Base-by-base conservation (phyloP, 2,113 vertebrate genomes). In the Pachyramphus minor region DNA sequence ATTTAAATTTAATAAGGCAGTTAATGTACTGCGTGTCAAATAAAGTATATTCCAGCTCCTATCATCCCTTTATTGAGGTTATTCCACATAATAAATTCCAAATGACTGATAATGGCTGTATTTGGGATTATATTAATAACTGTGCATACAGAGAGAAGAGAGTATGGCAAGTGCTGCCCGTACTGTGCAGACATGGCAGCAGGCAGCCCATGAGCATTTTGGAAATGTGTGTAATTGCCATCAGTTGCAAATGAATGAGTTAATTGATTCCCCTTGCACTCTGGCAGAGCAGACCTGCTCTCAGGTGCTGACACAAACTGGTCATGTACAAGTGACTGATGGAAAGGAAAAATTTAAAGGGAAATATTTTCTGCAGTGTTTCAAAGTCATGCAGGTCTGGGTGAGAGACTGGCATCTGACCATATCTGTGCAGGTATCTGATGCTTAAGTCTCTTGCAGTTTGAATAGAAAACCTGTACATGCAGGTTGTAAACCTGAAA, bases 1-100 rank as follows among this genome's bases (percentile, higher is more conserved):
- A 92, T 62, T 93, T 47, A 62, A 49, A 71, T 85, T 94, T 82
- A 85, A 92, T 85, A 90, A 78, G 66, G 79, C 69, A 75, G 69
- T 53, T 82, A 74, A 90, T 78, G 59, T 56, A 39, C 55, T 66
- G 31, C n/a, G n/a, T 25, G 56, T 78, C 78, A 74, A 82, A 81
- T 62, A n/a, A 94, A 94, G 66, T 19, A 42, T 33, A 66, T 49
- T 35, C 71, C 60, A 47, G 60, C 55, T 86, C 79, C 71, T 56
- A 44, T 78, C 60, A 74, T 52, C 56, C 75, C 21, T 84, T 90
- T 82, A 47, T 11, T 67, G 75, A 94, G 79, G 62, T 67, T 74
- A 27, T 20, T 60, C 20, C 41, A 55, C 27, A 7, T 68, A 84
- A 92, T 75, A 79, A 85, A 94, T 72, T 53, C 83, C 45, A 44